Conservation (phyloP, 1,140 invertebrate species). For the Zelostemma sp. region DNA sequence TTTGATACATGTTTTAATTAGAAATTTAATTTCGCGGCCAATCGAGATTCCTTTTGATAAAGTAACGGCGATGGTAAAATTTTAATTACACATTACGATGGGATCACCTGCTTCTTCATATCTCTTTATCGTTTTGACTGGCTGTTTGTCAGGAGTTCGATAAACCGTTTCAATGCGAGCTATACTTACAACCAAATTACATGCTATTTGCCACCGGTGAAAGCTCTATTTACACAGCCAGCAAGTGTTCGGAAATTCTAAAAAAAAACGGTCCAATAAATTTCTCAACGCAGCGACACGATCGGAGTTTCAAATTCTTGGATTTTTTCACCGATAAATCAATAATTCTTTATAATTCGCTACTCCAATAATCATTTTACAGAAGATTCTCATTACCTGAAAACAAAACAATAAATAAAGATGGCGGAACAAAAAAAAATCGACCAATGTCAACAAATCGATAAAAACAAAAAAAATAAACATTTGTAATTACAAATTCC, state of each 20-base stretch:
- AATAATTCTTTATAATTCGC: neutral
- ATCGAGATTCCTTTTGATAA: neutral
- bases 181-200: conserved; percentile 35
- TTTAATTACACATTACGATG: neutral
- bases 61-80: neutral
- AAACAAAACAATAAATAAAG: no score
- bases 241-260: conserved; percentile 12
- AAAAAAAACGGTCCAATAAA: neutral
- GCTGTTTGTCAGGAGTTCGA: conserved; percentile 46
- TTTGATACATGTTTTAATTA: no score
- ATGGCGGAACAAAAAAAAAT: no score
- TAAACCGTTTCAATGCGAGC: conserved; percentile 30
- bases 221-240: conserved; percentile 25
- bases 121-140: conserved; percentile 30
- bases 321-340: neutral
- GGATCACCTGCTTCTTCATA: conserved; percentile 18
- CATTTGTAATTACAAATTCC: no score
- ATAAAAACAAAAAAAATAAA: no score
- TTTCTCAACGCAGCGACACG: no score
- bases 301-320: neutral
- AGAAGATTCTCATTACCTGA: neutral
- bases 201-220: conserved; percentile 18
- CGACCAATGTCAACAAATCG: no score
- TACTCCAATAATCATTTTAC: neutral
- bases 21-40: no score